Conservation (phyloP, 2,888 invertebrate species). For the Aleiodes testaceus region DNA sequence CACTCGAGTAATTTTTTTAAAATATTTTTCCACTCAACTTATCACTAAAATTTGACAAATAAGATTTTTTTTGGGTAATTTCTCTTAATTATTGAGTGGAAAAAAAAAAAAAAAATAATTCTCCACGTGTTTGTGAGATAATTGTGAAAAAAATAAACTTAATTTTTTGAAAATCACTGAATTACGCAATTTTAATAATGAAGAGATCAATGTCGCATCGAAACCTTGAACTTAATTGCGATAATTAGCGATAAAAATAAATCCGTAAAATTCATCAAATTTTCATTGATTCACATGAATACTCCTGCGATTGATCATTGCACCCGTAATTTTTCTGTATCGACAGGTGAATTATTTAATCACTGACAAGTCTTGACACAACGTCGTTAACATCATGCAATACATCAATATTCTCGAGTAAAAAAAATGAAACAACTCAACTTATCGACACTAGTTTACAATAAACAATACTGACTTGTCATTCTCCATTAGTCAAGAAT, state of each 20-base stretch:
- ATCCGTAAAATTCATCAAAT: too few species aligned
- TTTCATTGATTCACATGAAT: too few species aligned
- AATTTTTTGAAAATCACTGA: not conserved
- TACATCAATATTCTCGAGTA: constrained; percentile 1
- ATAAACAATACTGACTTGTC: constrained; percentile 8
- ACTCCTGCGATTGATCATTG: too few species aligned
- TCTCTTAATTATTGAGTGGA: not conserved
- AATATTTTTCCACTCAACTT: not conserved
- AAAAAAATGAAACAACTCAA: not conserved
- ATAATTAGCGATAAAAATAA: too few species aligned
- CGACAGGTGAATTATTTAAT: constrained; percentile 5
- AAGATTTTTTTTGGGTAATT: not conserved
- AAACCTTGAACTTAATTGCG: too few species aligned
- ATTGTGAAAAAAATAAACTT: constrained; percentile 4
- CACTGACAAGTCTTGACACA: constrained; percentile 14
- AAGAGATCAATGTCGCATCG: constrained; percentile 63
- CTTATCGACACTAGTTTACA: not conserved
- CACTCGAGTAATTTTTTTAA: too few species aligned
- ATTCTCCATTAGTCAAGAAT: constrained; percentile 7
- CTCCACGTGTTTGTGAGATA: not conserved
- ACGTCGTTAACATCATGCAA: constrained; percentile 3
- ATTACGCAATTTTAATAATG: constrained; percentile 48
- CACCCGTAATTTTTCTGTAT: too few species aligned
- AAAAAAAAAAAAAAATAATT: not conserved
- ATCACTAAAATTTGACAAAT: not conserved